Evolutionary conservation across 1,140 invertebrate genomes (phyloP), one percentile per base, ranked within the genome.

Genomic region (Monomorium pharaonis): DNA sequence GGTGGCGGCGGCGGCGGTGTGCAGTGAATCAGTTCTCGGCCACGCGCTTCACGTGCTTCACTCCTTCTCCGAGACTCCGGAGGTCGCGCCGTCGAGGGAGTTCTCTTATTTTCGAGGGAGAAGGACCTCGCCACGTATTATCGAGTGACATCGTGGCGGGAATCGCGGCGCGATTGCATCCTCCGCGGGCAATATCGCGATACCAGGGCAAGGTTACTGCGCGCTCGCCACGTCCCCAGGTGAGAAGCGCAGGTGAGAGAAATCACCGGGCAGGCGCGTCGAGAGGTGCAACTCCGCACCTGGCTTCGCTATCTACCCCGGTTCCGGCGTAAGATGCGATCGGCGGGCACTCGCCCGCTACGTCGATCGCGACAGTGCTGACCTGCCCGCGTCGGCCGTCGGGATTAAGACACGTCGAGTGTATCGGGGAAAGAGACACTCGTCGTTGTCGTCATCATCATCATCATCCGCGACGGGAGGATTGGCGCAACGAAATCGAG

Each of bases 181-280:
- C 65, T 72, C 51, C 51, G 9, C n/a, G n/a, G n/a, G 78, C 24
- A 18, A 72, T 7, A 72, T 1, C 51, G 33, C 14, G 51, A 58
- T 58, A 70, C 3, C 67, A 27, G 49, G 65, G 49, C 78, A 81
- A 81, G 78, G 65, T 81, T 81, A 81, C 51, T 47, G 67, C 27
- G 78, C 49, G 67, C 67, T 72, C 67, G 78, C 37, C 27, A 42
- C 78, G 44, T 80, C 37, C 67, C n/a, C 37, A 83, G 84, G 87
- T 76, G 88, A 89, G 76, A 83, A 83, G 49, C 47, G 75, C 88
- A 89, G 88, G 87, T 88, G 87, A 88, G 84, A 85, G 27, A 83
- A 84, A 76, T 67, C 67, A 80, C 85, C 85, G 91, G 86, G 85
- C 91, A 92, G 86, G 92, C 86, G 87, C 90, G 51, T 87, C 88